Evolutionary conservation across 2,797 vertebrate genomes (phyloP).

Genomic region (Bovichtus variegatus): DNA sequence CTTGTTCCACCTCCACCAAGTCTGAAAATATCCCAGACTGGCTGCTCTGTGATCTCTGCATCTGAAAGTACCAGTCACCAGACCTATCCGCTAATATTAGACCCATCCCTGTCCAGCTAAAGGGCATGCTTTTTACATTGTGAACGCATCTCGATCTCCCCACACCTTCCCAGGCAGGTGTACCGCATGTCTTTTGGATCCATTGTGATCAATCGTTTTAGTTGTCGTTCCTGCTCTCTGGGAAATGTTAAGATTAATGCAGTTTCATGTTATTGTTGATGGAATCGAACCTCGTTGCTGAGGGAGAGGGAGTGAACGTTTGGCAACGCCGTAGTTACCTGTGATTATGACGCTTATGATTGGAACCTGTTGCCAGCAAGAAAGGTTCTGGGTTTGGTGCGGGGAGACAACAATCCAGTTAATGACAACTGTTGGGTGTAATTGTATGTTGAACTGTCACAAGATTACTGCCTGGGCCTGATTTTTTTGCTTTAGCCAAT

Average conservation of each 20-base stretch:
- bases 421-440: conserved; percentile 65
- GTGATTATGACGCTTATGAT: conserved; percentile 54
- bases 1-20: conserved; percentile 53
- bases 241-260: background rate
- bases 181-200: background rate
- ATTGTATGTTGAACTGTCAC: conserved; percentile 68
- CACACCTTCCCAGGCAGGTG: conserved; percentile 18
- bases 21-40: conserved; percentile 78
- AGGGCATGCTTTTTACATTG: conserved; percentile 42
- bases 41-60: conserved; percentile 34
- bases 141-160: conserved; percentile 21
- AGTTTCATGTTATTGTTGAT: conserved; percentile 4
- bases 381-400: conserved; percentile 37
- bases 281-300: background rate
- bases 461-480: conserved; percentile 44
- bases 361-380: conserved; percentile 35
- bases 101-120: conserved; percentile 44
- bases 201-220: fast-evolving
- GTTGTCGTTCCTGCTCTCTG: background rate
- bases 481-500: conserved; percentile 54
- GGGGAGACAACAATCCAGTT: conserved; percentile 63
- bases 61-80: conserved; percentile 71
- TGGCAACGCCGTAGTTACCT: conserved; percentile 32
- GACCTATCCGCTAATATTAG: conserved; percentile 80
- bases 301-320: conserved; percentile 13